These are phyloP conservation scores for Heliothis peltigera DNA, from an alignment of 2,888 invertebrate genomes.

Conservation along the genomic window DNA sequence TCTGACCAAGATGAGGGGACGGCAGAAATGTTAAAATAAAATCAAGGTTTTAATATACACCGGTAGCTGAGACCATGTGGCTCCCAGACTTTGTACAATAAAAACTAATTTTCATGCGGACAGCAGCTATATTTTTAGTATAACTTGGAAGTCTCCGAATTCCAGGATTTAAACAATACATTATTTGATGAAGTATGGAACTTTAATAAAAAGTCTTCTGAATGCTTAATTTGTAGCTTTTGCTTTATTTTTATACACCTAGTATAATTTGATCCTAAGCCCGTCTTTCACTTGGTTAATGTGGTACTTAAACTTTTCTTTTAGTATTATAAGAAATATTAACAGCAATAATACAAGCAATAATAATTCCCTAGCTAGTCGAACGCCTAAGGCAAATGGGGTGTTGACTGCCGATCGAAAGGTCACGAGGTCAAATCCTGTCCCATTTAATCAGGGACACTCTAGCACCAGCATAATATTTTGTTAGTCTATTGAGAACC, in stretches of 20 bases:
- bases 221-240: not conserved
- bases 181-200: not conserved
- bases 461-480: constrained; percentile 25
- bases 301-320: not conserved
- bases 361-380: constrained; percentile 31
- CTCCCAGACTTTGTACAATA: constrained; percentile 11
- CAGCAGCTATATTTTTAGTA: not conserved
- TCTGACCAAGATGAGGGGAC: constrained; percentile 12
- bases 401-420: constrained; percentile 35
- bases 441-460: constrained; percentile 23
- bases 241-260: not conserved
- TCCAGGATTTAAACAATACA: not conserved
- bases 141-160: not conserved
- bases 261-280: not conserved
- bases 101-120: constrained; percentile 27
- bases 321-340: constrained; percentile 10
- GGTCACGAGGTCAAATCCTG: constrained; percentile 44
- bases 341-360: constrained; percentile 42
- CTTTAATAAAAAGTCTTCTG: not conserved
- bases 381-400: constrained; percentile 26
- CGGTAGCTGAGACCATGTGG: constrained; percentile 14
- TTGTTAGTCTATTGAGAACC: constrained; percentile 6
- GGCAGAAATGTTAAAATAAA: constrained; percentile 24
- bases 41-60: constrained; percentile 24
- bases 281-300: not conserved